Base-by-base conservation (phyloP, 1,140 invertebrate species). In the Drosophila mojavensis region DNA sequence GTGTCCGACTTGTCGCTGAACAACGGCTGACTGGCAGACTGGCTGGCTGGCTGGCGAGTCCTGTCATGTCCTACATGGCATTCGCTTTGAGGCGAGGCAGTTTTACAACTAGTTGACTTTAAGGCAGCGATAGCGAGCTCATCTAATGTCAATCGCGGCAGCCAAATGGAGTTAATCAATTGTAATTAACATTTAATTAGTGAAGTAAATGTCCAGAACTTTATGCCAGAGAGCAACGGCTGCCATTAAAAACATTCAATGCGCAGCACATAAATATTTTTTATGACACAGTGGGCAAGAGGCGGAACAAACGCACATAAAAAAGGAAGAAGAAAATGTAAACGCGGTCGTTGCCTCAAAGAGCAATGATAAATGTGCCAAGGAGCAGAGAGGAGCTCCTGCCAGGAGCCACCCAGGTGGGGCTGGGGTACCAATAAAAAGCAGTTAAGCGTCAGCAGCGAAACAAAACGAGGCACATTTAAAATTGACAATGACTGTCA, bases 121-220 rank as follows among this genome's bases (percentile, higher is more conserved):
- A 20, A 45, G n/a, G 36, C 28, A 43, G 15, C 33, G 20, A 20
- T 7, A 3, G 30, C 15, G 6, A 41, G 20, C n/a, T 54, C 17
- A 15, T 51, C 28, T 54, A 10, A 30, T 5, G 5, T 53, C 30
- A 53, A 60, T 66, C 63, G 30, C 33, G 58, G 45, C 36, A 30
- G 53, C 33, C 26, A 67, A 81, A 77, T 81, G 54, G 72, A 58
- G 58, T 58, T 70, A 81, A 81, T 82, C 84, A 83, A 83, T 86
- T 67, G 79, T 79, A 88, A 83, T 83, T 76, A 83, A 83, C 83
- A 88, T 88, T 88, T 86, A 86, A 86, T 86, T 88, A 78, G 76
- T 73, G 45, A 73, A 45, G 68, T 84, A 81, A 88, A 79, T 70
- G 64, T 59, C 55, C 15, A 67, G 69, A 55, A 58, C 51, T 65